phyloP scores from a whole-genome alignment of 2,113 vertebrate genomes.

The Xyrauchen texanus region DNA sequence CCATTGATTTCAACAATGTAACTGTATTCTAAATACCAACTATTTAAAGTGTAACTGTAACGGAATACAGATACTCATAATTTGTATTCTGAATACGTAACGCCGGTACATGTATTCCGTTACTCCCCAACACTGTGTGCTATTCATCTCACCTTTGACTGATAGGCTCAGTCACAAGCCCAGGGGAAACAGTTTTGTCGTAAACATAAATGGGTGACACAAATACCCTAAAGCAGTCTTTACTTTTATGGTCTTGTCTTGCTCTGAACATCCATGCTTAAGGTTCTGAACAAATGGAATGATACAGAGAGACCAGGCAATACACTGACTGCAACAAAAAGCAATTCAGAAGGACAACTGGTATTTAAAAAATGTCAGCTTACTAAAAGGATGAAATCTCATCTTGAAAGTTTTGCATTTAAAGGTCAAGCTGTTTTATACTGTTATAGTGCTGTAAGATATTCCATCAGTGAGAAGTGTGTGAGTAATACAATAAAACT shows the following conservation, averaged over 20 bases:
- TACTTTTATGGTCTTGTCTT: constrained; percentile 53
- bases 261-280: constrained; percentile 49
- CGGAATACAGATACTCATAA: no score
- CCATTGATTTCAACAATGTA: no score
- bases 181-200: constrained; percentile 59
- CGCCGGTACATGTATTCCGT: no score
- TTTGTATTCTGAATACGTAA: no score
- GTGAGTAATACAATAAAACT: constrained; percentile 9
- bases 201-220: constrained; percentile 59
- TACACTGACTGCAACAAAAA: constrained; percentile 68
- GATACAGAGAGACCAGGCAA: constrained; percentile 70
- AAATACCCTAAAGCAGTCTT: constrained; percentile 61
- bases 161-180: constrained; percentile 57
- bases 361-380: constrained; percentile 77
- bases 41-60: no score
- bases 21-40: no score
- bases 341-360: constrained; percentile 70
- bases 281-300: constrained; percentile 69
- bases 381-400: constrained; percentile 66
- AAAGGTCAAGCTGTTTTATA: constrained; percentile 72
- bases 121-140: no score
- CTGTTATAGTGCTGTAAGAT: constrained; percentile 14
- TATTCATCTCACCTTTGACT: constrained; percentile 66
- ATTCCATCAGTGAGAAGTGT: constrained; percentile 1
- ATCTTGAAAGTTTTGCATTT: constrained; percentile 72